Percentiles rank a stretch among this genome's conserved stretches.
Conservation (phyloP, 2,888 invertebrate genomes). For the Griposia aprilina region DNA sequence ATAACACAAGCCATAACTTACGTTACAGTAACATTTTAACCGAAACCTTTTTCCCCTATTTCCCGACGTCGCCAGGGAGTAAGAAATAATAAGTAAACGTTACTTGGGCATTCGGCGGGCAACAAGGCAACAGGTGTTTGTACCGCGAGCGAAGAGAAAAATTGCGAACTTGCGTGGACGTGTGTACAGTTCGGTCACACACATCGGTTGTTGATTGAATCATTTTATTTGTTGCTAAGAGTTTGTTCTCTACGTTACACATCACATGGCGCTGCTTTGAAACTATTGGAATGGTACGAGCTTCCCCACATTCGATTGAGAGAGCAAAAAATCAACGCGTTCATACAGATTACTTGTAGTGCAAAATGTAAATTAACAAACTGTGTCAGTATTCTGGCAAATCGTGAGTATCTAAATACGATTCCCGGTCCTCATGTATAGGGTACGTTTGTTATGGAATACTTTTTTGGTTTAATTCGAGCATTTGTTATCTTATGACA, state of each 20-base stretch:
- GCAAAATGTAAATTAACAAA: background rate
- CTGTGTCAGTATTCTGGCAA: background rate
- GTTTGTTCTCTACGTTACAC: background rate
- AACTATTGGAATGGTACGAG: background rate
- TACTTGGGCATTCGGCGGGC: constrained; percentile 34
- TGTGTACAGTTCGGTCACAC: constrained; percentile 22
- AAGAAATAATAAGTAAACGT: constrained; percentile 59
- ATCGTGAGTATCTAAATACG: background rate
- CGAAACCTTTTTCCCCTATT: constrained; percentile 27
- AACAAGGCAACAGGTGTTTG: constrained; percentile 67
- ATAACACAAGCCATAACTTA: constrained; percentile 2
- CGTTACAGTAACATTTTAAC: constrained; percentile 42
- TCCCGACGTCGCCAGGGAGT: constrained; percentile 44
- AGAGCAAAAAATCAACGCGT: background rate
- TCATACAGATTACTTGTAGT: background rate
- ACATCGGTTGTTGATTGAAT: constrained; percentile 29
- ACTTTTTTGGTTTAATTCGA: background rate
- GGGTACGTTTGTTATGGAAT: background rate
- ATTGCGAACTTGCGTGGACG: constrained; percentile 52
- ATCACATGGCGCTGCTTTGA: background rate
- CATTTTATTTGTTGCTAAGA: constrained; percentile 21
- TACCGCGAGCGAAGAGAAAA: constrained; percentile 53
- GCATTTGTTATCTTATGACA: background rate
- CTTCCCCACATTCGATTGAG: background rate
- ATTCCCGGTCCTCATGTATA: background rate